These are phyloP conservation scores for Zaprionus taronus DNA, from an alignment of 1,140 invertebrate species.

Conservation along the genomic window DNA sequence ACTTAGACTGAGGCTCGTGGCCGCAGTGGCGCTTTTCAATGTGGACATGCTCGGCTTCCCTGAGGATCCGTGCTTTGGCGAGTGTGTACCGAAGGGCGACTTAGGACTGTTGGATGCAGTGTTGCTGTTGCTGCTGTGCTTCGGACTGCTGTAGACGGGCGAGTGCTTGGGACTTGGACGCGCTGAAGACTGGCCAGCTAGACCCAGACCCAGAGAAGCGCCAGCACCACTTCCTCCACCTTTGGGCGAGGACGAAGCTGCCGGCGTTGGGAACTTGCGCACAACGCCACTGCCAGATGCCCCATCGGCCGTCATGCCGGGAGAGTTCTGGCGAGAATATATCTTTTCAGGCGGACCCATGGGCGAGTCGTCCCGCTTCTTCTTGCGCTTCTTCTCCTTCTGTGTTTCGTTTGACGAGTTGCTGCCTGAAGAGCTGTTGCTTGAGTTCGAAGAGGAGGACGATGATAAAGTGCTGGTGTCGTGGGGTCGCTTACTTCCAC, in stretches of 20 bases:
- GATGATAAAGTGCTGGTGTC: slow-evolving; percentile 45
- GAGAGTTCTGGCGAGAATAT: slow-evolving; percentile 79
- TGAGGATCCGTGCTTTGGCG: slow-evolving; percentile 90
- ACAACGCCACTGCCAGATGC: slow-evolving; percentile 75
- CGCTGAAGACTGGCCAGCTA: slow-evolving; percentile 85
- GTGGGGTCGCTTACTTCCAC: slow-evolving; percentile 55
- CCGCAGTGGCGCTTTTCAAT: slow-evolving; percentile 89
- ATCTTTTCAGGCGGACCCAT: slow-evolving; percentile 94
- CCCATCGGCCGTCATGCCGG: slow-evolving; percentile 45
- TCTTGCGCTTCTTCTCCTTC: slow-evolving; percentile 91
- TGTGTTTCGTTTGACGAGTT: slow-evolving; percentile 85
- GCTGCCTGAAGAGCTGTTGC: slow-evolving; percentile 78
- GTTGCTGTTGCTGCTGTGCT: slow-evolving; percentile 85
- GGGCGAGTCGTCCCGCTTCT: slow-evolving; percentile 90
- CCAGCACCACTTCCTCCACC: slow-evolving; percentile 37
- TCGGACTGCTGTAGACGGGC: slow-evolving; percentile 91
- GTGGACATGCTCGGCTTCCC: slow-evolving; percentile 95
- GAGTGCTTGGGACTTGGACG: slow-evolving; percentile 91
- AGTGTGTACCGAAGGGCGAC: slow-evolving; percentile 87
- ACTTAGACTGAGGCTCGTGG: slow-evolving; percentile 70
- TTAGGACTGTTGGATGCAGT: slow-evolving; percentile 86
- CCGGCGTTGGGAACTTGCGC: slow-evolving; percentile 75
- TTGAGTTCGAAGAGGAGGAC: slow-evolving; percentile 37
- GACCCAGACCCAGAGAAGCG: slow-evolving; percentile 37
- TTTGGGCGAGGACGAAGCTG: slow-evolving; percentile 88